Percentiles rank a stretch among this genome's conserved stretches.
These are phyloP conservation scores for Chaetorhynchus papuensis DNA, from an alignment of 2,113 vertebrate genomes.

Conservation along the genomic window DNA sequence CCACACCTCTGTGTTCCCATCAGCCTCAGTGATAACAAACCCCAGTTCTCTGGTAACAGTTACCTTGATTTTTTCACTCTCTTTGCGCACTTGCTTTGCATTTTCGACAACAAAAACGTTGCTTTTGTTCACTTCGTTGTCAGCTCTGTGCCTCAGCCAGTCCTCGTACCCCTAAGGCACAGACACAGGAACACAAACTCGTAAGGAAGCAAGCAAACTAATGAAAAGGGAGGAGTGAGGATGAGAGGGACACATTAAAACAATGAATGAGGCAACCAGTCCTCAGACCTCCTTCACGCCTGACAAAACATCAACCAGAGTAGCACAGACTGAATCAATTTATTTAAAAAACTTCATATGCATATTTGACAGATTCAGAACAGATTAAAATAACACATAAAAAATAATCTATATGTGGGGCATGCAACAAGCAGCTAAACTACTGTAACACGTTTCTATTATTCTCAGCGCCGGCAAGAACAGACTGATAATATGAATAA, in stretches of 20 bases:
- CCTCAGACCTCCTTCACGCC: neutral
- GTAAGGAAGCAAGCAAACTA: neutral
- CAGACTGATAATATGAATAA: constrained; percentile 10
- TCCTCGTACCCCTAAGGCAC: constrained; percentile 92
- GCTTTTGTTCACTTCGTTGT: constrained; percentile 95
- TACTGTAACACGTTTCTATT: constrained; percentile 20
- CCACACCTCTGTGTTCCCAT: neutral
- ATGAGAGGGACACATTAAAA: neutral
- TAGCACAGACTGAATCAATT: neutral
- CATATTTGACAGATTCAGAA: constrained; percentile 50
- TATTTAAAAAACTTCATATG: constrained; percentile 19
- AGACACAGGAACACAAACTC: neutral
- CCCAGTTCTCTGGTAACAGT: fast-evolving
- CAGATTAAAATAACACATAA: constrained; percentile 23
- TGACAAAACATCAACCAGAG: neutral
- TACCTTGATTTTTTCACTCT: constrained; percentile 97
- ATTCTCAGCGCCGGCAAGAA: neutral
- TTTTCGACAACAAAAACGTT: constrained; percentile 85
- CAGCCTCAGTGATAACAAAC: fast-evolving
- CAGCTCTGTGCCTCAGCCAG: constrained; percentile 95
- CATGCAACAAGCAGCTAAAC: neutral
- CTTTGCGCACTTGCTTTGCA: constrained; percentile 77
- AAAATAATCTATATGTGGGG: neutral
- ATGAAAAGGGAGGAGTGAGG: neutral
- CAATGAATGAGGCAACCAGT: neutral